These are phyloP conservation scores for Perca schrenkii DNA, from an alignment of 2,113 vertebrate genomes.

Conservation along the genomic window DNA sequence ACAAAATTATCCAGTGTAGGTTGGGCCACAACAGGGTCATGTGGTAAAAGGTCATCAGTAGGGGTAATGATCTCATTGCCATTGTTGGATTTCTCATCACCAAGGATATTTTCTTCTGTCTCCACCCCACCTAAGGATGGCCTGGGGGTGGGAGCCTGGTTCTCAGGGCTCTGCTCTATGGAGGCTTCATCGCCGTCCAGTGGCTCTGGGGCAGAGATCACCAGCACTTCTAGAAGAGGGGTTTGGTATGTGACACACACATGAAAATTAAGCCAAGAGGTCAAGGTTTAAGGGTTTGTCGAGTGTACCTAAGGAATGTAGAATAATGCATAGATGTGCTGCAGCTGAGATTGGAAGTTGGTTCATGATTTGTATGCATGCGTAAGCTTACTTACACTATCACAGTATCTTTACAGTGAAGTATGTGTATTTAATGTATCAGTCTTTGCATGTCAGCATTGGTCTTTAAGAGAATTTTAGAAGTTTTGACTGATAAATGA, in stretches of 20 bases:
- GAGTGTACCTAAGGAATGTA: slow-evolving; percentile 71
- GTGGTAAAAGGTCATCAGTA: slow-evolving; percentile 54
- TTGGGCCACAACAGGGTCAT: slow-evolving; percentile 26
- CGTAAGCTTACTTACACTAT: background rate
- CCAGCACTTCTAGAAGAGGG: slow-evolving; percentile 61
- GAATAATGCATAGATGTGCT: slow-evolving; percentile 55
- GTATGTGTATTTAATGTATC: slow-evolving; percentile 4
- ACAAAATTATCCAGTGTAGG: slow-evolving; percentile 59
- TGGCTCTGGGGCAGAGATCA: slow-evolving; percentile 59
- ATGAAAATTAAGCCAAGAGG: slow-evolving; percentile 77
- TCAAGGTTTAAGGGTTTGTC: slow-evolving; percentile 63
- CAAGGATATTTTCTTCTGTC: slow-evolving; percentile 49
- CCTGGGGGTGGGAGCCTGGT: slow-evolving; percentile 32
- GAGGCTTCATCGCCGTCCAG: slow-evolving; percentile 37
- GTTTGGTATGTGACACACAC: slow-evolving; percentile 78
- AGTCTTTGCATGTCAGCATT: slow-evolving; percentile 15
- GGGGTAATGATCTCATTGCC: slow-evolving; percentile 71
- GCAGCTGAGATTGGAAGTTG: slow-evolving; percentile 4
- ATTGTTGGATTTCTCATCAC: slow-evolving; percentile 48
- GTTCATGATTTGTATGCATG: background rate
- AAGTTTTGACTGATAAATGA: slow-evolving; percentile 21
- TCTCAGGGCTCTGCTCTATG: slow-evolving; percentile 48
- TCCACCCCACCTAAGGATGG: slow-evolving; percentile 35
- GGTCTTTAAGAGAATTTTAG: slow-evolving; percentile 2
- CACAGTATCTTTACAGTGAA: background rate